Evolutionary conservation across 2,797 vertebrate species (phyloP), one percentile per base, ranked within the genome.

Genomic region (Oreochromis grahami): DNA sequence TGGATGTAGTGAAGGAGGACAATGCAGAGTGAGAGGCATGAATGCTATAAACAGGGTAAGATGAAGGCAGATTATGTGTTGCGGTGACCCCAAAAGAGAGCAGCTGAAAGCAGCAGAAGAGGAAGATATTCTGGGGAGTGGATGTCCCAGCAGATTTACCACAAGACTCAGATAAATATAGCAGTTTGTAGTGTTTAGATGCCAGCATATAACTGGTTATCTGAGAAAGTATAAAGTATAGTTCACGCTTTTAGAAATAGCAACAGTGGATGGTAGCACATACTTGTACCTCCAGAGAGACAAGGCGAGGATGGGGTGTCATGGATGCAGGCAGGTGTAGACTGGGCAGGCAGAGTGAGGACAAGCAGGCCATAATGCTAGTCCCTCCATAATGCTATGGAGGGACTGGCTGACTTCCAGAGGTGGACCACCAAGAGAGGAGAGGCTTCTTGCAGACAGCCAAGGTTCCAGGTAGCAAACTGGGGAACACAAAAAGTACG

Each of bases 401-500:
- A 58, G 15, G 29, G 26, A 58, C 29, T 58, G 29, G 15, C 15
- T 58, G 56, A 32, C 56, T 0, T 58, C 29, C 29, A 58, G 55
- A 17, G 55, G 55, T 32, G 8, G 15, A 32, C 56, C 29, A 58
- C 56, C 29, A 10, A 34, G 32, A 58, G 56, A 60, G 15, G 15
- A 19, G 29, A 19, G 15, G 56, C 5, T 60, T 60, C 29, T 4
- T 60, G 8, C 56, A 60, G 56, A 60, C 29, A 19, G 15, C 56
- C 29, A 60, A 19, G 56, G 29, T 60, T 60, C 29, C 29, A 58
- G 8, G 29, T 58, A 58, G 29, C 29, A 58, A 58, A 58, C 29
- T 34, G 29, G 9, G 29, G 8, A 60, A 60, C 15, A 34, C 15
- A 4, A 34, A 58, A 19, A 34, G 56, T 34, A 34, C 0, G 0